These are phyloP conservation scores for Drosophila histrio DNA, from an alignment of 2,888 invertebrate species.

Conservation along the genomic window DNA sequence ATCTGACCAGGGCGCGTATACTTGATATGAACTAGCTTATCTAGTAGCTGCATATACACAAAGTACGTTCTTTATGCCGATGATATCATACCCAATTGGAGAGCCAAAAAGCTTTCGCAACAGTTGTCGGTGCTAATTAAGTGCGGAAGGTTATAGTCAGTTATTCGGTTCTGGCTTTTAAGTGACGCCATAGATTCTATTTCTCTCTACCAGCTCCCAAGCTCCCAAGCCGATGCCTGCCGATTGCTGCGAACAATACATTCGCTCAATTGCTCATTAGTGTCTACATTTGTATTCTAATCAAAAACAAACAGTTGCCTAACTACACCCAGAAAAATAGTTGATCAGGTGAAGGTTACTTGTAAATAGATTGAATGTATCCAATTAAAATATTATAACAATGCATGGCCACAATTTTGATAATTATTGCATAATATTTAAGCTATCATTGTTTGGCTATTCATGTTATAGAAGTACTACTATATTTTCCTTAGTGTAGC, in stretches of 20 bases:
- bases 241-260: conserved; percentile 7
- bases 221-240: conserved; percentile 1
- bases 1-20: conserved; percentile 16
- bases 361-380: not conserved
- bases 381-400: not conserved
- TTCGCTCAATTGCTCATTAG: conserved; percentile 35
- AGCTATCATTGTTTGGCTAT: not conserved
- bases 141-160: conserved; percentile 31
- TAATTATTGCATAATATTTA: no score
- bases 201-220: conserved; percentile 18
- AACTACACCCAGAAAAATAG: not conserved
- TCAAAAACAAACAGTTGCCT: conserved; percentile 18
- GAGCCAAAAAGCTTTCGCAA: conserved; percentile 38
- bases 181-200: conserved; percentile 32
- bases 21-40: conserved; percentile 39
- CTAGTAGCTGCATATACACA: conserved; percentile 9
- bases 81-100: conserved; percentile 44
- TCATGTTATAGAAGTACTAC: not conserved
- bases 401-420: not conserved
- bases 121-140: conserved; percentile 41
- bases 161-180: conserved; percentile 7
- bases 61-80: conserved; percentile 22
- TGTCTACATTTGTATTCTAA: conserved; percentile 30
- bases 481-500: not conserved
- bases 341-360: not conserved